Conservation (phyloP, 2,113 vertebrate genomes). For the Ploceus nigricollis region DNA sequence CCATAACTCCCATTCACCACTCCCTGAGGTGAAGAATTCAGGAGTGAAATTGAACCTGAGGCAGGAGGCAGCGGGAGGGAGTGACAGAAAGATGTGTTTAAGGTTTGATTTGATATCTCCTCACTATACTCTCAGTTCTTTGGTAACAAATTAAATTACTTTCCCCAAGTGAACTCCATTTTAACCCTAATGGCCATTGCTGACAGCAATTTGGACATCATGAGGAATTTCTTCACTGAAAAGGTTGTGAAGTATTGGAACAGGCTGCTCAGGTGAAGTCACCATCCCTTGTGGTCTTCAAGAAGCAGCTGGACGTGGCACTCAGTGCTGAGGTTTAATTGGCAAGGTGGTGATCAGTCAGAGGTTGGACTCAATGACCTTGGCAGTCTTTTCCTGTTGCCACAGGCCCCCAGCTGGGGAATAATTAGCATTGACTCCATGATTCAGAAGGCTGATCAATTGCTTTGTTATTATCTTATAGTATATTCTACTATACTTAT, state of each 20-base stretch:
- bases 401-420: too few species aligned
- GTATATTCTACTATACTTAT: too few species aligned
- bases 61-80: neutral
- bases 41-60: neutral
- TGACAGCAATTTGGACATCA: neutral
- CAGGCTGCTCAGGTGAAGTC: neutral
- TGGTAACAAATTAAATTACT: neutral
- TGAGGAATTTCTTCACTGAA: neutral
- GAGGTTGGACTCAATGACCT: rapidly evolving
- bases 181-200: neutral
- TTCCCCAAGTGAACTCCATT: neutral
- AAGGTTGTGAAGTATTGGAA: neutral
- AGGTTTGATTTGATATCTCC: neutral
- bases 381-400: neutral
- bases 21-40: rapidly evolving
- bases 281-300: neutral
- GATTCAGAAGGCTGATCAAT: too few species aligned
- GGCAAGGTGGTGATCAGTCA: neutral
- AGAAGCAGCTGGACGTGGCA: rapidly evolving
- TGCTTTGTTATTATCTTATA: too few species aligned
- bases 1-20: neutral
- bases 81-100: rapidly evolving
- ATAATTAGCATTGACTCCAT: too few species aligned
- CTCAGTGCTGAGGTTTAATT: neutral
- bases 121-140: neutral